Evolutionary conservation across 2,888 invertebrate species (phyloP), one percentile per base, ranked within the genome.

Genomic region (Cheilosia pagana): DNA sequence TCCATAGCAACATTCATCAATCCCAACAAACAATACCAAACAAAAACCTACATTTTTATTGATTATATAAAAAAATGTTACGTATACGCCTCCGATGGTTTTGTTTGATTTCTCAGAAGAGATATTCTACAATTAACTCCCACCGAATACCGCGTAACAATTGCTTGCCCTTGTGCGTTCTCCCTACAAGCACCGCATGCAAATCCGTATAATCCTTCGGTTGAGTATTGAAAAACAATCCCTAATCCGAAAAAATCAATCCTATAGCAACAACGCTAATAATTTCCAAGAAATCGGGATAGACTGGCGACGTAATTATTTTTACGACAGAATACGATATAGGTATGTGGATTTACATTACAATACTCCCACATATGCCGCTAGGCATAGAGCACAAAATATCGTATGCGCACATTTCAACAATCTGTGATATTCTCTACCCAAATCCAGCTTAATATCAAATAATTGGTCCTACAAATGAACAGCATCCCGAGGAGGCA

Each of bases 401-500:
- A 19, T 16, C 53, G 28, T 23, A 53, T 50, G 67, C 45, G 45
- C 45, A 67, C 53, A 53, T 52, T 1, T 21, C 41, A n/a, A 10
- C 45, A 31, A 16, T 6, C 31, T 10, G 48, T 43, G 48, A 48
- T 57, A 45, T 14, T 39, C 7, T 48, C 8, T n/a, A 74, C 43
- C n/a, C 23, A 59, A 70, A 75, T 59, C 78, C 65, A 43, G 60
- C 59, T 70, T 59, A 63, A 75, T 81, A 76, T 53, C 70, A 63
- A 14, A 71, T 70, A 70, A 81, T 81, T 75, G 70, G 52, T 76
- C 21, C 21, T 60, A 53, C 81, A 70, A 76, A 81, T 81, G 59
- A 57, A 52, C 76, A 76, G 48, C 57, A 76, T 70, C 76, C 65
- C 39, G 16, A 63, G 43, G 75, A 50, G 45, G 71, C 43, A 57